These are phyloP conservation scores for Halcyon leucocephala DNA, from an alignment of 2,797 vertebrate species.

Conservation along the genomic window DNA sequence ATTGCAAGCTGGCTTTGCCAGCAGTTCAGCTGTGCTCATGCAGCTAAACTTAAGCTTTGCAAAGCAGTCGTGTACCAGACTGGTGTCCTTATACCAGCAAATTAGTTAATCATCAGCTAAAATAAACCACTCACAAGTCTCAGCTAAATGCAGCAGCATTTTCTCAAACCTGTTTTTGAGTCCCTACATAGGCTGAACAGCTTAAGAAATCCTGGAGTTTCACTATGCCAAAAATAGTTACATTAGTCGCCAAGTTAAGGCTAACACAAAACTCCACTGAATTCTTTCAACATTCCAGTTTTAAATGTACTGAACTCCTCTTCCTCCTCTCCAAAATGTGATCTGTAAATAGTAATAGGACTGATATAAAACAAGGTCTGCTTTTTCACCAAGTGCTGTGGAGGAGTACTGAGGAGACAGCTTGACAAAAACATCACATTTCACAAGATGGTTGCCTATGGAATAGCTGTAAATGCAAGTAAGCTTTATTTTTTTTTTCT, in stretches of 20 bases:
- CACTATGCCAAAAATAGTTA: neutral
- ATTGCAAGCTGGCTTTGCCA: neutral
- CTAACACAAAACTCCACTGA: neutral
- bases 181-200: neutral
- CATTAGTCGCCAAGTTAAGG: neutral
- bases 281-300: neutral
- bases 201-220: neutral
- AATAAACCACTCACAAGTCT: neutral
- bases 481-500: slow-evolving; percentile 39
- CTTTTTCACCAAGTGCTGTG: slow-evolving; percentile 74
- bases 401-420: slow-evolving; percentile 76
- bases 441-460: slow-evolving; percentile 82
- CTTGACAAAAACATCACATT: slow-evolving; percentile 83
- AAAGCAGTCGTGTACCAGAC: neutral
- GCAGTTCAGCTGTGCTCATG: neutral
- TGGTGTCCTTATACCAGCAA: neutral
- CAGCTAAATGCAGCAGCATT: neutral
- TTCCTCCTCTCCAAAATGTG: neutral
- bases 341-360: neutral
- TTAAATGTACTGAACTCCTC: neutral
- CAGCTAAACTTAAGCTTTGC: neutral
- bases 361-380: slow-evolving; percentile 19
- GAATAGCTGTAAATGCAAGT: slow-evolving; percentile 81
- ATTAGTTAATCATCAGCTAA: neutral
- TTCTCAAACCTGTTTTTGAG: neutral